A percentile compares a stretch with the other conserved stretches of the same genome.
Conservation (phyloP, 2,888 invertebrate species). For the Folsomia manolachei region DNA sequence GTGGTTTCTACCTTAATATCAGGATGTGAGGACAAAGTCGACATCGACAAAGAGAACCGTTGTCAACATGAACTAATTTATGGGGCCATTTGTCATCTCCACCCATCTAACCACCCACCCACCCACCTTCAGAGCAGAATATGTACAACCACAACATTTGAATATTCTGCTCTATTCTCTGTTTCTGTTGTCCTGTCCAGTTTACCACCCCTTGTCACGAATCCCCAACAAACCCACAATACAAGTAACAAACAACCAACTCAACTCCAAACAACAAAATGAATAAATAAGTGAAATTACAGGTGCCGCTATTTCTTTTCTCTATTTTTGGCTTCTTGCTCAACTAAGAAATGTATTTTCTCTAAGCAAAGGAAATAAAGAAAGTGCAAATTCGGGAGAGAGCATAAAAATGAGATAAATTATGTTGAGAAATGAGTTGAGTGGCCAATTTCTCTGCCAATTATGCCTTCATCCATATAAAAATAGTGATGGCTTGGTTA, state of each 20-base stretch:
- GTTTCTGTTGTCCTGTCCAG: too few relatives aligned
- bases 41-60: not conserved
- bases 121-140: not conserved
- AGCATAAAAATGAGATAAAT: not conserved
- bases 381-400: not conserved
- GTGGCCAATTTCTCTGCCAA: not conserved
- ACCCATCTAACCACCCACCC: not conserved
- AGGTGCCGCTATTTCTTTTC: not conserved
- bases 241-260: too few relatives aligned
- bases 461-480: not conserved
- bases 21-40: not conserved
- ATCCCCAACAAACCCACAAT: not conserved
- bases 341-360: too few relatives aligned
- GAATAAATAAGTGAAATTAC: not conserved
- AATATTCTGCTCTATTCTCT: too few relatives aligned
- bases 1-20: not conserved
- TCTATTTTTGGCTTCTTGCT: not conserved
- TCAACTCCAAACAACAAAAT: not conserved
- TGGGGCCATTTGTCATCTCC: not conserved
- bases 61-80: not conserved
- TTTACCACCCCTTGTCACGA: not conserved
- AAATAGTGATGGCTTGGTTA: not conserved
- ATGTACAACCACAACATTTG: not conserved
- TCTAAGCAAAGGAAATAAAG: not conserved
- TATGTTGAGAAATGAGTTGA: not conserved